These are phyloP conservation scores for Delichon dasypus DNA, from an alignment of 2,797 vertebrate genomes.

Conservation along the genomic window DNA sequence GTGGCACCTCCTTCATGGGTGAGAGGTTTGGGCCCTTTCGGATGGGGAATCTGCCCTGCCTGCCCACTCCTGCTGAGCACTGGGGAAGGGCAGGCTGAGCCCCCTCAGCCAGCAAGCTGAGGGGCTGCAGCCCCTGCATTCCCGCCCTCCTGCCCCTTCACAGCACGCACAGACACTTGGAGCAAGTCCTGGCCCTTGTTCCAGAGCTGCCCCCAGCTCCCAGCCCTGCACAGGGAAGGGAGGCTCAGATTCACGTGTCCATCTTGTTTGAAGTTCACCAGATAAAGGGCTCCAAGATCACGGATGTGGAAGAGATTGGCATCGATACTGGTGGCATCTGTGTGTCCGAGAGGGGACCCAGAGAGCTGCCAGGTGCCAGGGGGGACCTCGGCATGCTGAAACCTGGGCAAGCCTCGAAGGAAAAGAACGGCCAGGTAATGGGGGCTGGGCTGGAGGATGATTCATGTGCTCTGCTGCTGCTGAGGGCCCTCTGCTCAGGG, in stretches of 20 bases:
- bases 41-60: background rate
- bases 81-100: background rate
- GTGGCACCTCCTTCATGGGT: accelerated
- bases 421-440: conserved; percentile 77
- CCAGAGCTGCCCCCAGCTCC: background rate
- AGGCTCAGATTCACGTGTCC: background rate
- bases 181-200: background rate
- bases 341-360: conserved; percentile 74
- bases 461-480: background rate
- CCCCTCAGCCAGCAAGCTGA: background rate
- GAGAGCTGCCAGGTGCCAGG: conserved; percentile 78
- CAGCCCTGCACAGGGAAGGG: accelerated
- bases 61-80: accelerated
- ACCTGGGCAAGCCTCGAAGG: conserved; percentile 61
- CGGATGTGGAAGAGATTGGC: conserved; percentile 54
- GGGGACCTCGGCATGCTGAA: conserved; percentile 80
- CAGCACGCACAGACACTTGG: background rate
- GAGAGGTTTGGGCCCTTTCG: accelerated
- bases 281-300: conserved; percentile 71
- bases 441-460: accelerated
- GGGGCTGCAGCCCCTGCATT: background rate
- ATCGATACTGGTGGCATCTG: conserved; percentile 44
- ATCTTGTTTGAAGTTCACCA: conserved; percentile 69
- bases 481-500: background rate
- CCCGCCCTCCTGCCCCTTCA: background rate